Evolutionary conservation across 2,888 invertebrate genomes (phyloP).

Genomic region (Eupithecia pulchellata): DNA sequence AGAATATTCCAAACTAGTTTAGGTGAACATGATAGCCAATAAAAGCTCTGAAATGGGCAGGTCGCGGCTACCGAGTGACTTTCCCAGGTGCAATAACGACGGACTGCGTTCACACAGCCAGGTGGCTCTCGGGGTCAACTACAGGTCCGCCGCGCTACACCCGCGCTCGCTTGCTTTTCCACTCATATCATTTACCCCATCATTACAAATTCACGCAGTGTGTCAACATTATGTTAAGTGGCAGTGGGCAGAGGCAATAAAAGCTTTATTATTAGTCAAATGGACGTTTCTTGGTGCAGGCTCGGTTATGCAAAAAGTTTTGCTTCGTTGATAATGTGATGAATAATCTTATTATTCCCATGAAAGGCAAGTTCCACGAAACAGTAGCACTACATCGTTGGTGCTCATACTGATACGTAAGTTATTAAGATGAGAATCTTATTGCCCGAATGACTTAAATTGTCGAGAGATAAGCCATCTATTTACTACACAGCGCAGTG

Average conservation of each 20-base stretch:
- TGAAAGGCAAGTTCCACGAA: constrained; percentile 60
- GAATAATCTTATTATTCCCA: constrained; percentile 59
- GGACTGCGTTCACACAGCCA: constrained; percentile 64
- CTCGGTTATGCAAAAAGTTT: constrained; percentile 55
- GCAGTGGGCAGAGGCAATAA: constrained; percentile 43
- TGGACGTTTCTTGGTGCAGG: constrained; percentile 44
- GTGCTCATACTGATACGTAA: constrained; percentile 57
- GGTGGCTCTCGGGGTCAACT: constrained; percentile 65
- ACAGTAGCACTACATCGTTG: constrained; percentile 61
- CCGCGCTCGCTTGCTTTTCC: constrained; percentile 38
- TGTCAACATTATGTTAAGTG: constrained; percentile 41
- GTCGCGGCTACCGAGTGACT: constrained; percentile 72
- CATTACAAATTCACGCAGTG: constrained; percentile 44
- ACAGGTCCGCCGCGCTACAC: constrained; percentile 41
- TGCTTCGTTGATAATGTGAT: constrained; percentile 53
- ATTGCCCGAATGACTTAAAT: constrained; percentile 46
- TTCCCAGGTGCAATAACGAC: constrained; percentile 73
- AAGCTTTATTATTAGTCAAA: constrained; percentile 41
- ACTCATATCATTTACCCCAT: constrained; percentile 42
- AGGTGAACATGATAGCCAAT: constrained; percentile 78
- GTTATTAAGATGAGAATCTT: constrained; percentile 61
- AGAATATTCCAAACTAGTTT: constrained; percentile 77
- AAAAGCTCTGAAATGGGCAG: constrained; percentile 76
- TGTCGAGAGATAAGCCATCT: constrained; percentile 33
- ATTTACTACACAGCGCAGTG: constrained; percentile 37